A percentile compares a stretch with the other conserved stretches of the same genome.
Conservation (phyloP, 2,113 vertebrate genomes). For the Phalacrocorax pelagicus region DNA sequence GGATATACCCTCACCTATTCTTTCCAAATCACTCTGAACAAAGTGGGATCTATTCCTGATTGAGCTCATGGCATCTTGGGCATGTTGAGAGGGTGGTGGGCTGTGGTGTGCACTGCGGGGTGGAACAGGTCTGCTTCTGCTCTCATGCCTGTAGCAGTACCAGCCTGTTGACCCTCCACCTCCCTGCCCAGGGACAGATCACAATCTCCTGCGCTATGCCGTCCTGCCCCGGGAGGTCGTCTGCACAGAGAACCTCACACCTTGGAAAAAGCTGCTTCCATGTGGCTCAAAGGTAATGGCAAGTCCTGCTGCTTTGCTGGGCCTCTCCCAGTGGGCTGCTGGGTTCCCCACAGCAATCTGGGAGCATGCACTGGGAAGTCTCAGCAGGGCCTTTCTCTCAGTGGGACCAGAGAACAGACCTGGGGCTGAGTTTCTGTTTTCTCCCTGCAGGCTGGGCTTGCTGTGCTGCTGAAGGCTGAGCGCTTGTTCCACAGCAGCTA, state of each 20-base stretch:
- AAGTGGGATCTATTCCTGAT: not conserved
- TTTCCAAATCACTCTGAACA: not conserved
- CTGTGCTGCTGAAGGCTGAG: conserved; percentile 92
- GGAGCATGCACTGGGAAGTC: accelerated
- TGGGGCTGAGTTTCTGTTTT: not conserved
- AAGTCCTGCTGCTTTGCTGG: not conserved
- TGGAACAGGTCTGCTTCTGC: not conserved
- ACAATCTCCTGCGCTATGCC: conserved; percentile 89
- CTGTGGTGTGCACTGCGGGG: not conserved
- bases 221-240: conserved; percentile 93
- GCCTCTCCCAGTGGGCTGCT: accelerated
- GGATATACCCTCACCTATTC: not conserved
- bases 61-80: accelerated
- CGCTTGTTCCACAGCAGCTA: conserved; percentile 97
- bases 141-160: not conserved
- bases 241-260: conserved; percentile 97
- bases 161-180: not conserved
- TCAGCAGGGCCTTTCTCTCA: not conserved
- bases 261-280: conserved; percentile 97
- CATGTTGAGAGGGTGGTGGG: not conserved
- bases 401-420: not conserved
- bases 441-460: conserved; percentile 86
- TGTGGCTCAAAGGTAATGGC: conserved; percentile 91
- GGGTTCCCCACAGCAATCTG: accelerated
- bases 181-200: conserved; percentile 83